Conservation (phyloP, 2,797 vertebrate genomes). For the Rhincodon typus region DNA sequence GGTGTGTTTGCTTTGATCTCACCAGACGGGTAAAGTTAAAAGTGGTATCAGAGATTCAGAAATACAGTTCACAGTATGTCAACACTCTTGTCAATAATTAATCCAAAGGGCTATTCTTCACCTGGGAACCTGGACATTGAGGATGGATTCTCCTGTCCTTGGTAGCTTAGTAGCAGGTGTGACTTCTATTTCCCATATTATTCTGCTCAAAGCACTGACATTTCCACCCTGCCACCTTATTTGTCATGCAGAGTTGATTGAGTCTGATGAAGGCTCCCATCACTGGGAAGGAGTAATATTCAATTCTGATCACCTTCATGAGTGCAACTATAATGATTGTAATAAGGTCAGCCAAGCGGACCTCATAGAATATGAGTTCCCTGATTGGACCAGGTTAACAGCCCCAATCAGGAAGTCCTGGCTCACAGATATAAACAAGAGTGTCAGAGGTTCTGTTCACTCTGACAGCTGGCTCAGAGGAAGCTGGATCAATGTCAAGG, state of each 20-base stretch:
- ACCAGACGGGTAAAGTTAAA: not conserved
- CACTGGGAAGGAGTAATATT: not conserved
- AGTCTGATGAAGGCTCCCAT: not conserved
- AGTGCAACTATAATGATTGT: no score
- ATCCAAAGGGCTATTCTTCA: not conserved
- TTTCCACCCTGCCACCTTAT: not conserved
- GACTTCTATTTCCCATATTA: not conserved
- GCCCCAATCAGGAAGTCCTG: no score
- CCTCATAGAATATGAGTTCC: no score
- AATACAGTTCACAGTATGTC: not conserved
- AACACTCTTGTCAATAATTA: not conserved
- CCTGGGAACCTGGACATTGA: not conserved
- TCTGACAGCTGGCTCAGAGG: no score
- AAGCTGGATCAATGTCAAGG: no score
- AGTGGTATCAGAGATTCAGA: not conserved
- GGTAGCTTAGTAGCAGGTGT: not conserved
- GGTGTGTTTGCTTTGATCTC: not conserved
- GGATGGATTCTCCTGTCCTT: not conserved
- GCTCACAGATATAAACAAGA: no score
- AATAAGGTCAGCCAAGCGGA: no score
- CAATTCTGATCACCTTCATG: not conserved
- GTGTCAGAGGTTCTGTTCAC: no score
- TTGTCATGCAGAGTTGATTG: not conserved
- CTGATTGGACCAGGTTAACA: no score
- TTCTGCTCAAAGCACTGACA: not conserved